phyloP scores from a whole-genome alignment of 2,113 vertebrate genomes.

The Andinoacara biseriatus region DNA sequence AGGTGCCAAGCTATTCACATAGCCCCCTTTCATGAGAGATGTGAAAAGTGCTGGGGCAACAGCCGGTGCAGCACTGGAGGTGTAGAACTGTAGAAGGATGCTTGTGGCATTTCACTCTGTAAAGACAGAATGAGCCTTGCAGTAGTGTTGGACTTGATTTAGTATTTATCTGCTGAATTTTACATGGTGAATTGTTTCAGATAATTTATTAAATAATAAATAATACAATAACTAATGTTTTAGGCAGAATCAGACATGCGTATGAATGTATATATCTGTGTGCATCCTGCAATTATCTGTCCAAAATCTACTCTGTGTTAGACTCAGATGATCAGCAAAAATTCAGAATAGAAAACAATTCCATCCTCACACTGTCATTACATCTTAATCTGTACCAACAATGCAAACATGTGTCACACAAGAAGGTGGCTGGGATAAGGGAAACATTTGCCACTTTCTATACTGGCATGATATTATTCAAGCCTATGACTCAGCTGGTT shows the following conservation, averaged over 20 bases:
- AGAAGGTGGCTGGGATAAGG: not conserved
- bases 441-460: not conserved
- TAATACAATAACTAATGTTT: not conserved
- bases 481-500: not conserved
- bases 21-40: slow-evolving; percentile 36
- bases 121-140: not conserved
- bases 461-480: not conserved
- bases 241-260: not conserved
- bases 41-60: slow-evolving; percentile 30
- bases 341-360: not conserved
- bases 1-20: slow-evolving; percentile 58
- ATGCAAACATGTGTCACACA: not conserved
- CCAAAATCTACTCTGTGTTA: not conserved
- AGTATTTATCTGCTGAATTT: not conserved
- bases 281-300: not conserved
- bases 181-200: not conserved
- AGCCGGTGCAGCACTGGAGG: slow-evolving; percentile 32
- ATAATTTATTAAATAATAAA: not conserved
- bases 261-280: not conserved
- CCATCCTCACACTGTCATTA: too few relatives aligned
- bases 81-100: not conserved
- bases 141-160: not conserved
- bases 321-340: not conserved
- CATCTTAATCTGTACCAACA: not conserved
- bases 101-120: not conserved